A percentile compares a stretch with the other conserved stretches of the same genome.
phyloP scores from a whole-genome alignment of 92 coral and sea anemone genomes.

The Anthopleura xanthogrammica region DNA sequence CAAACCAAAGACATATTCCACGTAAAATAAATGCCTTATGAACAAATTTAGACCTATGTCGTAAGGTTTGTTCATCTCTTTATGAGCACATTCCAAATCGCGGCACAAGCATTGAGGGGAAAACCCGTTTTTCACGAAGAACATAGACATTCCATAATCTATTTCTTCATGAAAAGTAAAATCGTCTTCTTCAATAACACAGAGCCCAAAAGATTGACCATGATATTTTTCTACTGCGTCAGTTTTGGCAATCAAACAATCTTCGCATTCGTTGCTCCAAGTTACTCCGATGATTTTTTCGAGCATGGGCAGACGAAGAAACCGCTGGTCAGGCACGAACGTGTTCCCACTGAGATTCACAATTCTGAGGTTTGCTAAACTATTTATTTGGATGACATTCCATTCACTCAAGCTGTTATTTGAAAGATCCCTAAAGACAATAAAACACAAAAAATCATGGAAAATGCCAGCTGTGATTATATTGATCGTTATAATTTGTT shows the following conservation, averaged over 20 bases:
- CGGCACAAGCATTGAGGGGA: conserved; percentile 57
- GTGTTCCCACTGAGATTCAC: conserved; percentile 37
- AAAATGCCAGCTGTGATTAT: neutral
- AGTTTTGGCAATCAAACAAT: conserved; percentile 39
- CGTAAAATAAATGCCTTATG: conserved; percentile 49
- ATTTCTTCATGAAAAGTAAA: conserved; percentile 39
- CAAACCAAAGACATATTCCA: conserved; percentile 51
- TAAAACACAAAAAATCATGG: neutral
- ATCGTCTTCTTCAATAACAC: conserved; percentile 4
- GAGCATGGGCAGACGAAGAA: conserved; percentile 36
- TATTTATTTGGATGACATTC: conserved; percentile 25
- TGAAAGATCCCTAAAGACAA: conserved; percentile 39
- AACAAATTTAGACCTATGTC: conserved; percentile 28
- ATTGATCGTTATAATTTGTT: too few species aligned
- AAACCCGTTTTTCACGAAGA: conserved; percentile 37
- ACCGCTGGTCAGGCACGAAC: conserved; percentile 36
- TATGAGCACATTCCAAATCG: neutral
- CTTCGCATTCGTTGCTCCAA: conserved; percentile 44
- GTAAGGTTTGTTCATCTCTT: conserved; percentile 33
- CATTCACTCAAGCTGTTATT: conserved; percentile 32
- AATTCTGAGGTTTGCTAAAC: conserved; percentile 28
- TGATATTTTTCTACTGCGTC: conserved; percentile 8
- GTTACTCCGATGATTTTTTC: conserved; percentile 26
- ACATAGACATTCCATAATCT: conserved; percentile 46
- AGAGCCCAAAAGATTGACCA: conserved; percentile 6